Conservation (phyloP, 1,140 invertebrate species). For the Drusus annulatus region DNA sequence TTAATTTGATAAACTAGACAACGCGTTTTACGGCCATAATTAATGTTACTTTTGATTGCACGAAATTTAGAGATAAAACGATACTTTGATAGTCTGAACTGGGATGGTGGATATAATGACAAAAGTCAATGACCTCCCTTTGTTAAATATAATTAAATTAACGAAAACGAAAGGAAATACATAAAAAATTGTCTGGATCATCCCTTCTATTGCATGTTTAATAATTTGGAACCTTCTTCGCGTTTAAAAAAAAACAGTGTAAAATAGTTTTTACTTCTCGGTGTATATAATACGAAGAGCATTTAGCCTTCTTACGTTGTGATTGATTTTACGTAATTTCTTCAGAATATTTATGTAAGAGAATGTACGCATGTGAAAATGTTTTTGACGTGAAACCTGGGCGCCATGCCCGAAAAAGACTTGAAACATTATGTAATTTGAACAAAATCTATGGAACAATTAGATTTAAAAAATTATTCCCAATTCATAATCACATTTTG, state of each 20-base stretch:
- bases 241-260: conserved; percentile 28
- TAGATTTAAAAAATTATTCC: conserved; percentile 38
- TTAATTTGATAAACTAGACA: no score
- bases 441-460: conserved; percentile 51
- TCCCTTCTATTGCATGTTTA: conserved; percentile 8
- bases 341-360: conserved; percentile 22
- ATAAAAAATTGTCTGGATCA: neutral
- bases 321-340: conserved; percentile 57
- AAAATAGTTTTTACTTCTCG: conserved; percentile 53
- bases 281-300: conserved; percentile 58
- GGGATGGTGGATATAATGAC: no score
- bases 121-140: no score
- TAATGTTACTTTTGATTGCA: no score
- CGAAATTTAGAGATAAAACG: no score
- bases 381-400: conserved; percentile 24
- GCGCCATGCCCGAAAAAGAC: conserved; percentile 40
- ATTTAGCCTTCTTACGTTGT: conserved; percentile 59
- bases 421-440: conserved; percentile 28
- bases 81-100: no score
- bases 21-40: no score
- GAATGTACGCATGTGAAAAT: conserved; percentile 1
- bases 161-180: no score
- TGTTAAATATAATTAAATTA: no score
- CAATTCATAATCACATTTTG: neutral
- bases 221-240: conserved; percentile 8